Base-by-base conservation (phyloP, 2,797 vertebrate genomes). In the Melanotaenia nigrans region DNA sequence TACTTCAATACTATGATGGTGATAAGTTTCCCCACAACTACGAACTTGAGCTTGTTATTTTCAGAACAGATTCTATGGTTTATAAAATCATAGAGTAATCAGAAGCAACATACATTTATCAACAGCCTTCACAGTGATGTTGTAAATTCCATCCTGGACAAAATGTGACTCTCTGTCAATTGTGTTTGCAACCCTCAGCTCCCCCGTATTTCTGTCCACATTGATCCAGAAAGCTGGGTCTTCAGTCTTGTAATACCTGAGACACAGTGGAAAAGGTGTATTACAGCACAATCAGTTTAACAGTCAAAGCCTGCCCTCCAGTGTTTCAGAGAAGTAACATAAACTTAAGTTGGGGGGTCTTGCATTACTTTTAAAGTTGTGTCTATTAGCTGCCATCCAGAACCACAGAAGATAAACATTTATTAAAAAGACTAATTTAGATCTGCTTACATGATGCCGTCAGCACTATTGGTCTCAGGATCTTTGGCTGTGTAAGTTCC, bases 161-260 rank as follows among this genome's bases (percentile, higher is more conserved):
- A 94, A 93, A 12, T 55, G 57, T 1, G 94, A 90, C 79, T 98
- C 97, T 87, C 95, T 94, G 78, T 98, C 96, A 54, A 97, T 92
- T 8, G 91, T 74, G 90, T 94, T 95, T 20, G 91, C 33, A 3
- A 96, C 95, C 77, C 6, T 95, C 87, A 99, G 87, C 76, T 94
- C 80, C 28, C 96, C 97, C 0, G 87, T 92, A 38, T n/a, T 76
- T 81, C 77, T 90, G 68, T 94, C 88, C 40, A 97, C 88, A 61
- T 35, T 90, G 83, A 99, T 85, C 96, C 96, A 98, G 5, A 87
- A 87, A 11, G 77, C 94, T 0, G 93, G 92, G 62, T 96, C 96
- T 51, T 24, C 14, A 32, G 67, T 0, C 86, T 94, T 95, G 81
- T 87, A 90, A 83, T 96, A 96, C 75, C 95, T 96, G 85, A 65